Evolutionary conservation across 2,888 invertebrate genomes (phyloP).

Genomic region (Lathronympha strigana): DNA sequence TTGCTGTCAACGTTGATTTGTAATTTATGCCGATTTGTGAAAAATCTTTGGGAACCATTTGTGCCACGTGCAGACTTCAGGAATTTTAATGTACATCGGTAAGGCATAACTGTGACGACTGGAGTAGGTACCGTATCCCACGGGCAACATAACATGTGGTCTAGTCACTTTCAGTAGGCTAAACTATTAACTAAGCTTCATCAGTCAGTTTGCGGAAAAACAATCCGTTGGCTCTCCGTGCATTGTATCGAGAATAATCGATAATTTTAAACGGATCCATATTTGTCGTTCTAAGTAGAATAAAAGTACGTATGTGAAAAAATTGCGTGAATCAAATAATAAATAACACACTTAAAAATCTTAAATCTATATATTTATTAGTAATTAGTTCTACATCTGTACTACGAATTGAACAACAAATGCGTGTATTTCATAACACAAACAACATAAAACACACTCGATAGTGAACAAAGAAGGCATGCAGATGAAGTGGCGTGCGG

Average conservation of each 20-base stretch:
- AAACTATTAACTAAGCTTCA: too few relatives aligned
- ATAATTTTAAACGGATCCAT: neutral
- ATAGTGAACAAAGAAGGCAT: constrained; percentile 38
- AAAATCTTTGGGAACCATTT: too few relatives aligned
- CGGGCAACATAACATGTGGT: too few relatives aligned
- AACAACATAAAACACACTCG: constrained; percentile 16
- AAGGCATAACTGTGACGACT: too few relatives aligned
- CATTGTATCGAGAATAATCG: neutral
- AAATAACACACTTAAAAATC: constrained; percentile 8
- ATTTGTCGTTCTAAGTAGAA: neutral
- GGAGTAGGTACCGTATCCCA: too few relatives aligned
- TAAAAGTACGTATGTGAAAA: neutral
- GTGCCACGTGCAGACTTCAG: too few relatives aligned
- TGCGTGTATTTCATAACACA: constrained; percentile 12
- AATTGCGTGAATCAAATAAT: constrained; percentile 7
- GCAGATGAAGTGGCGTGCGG: constrained; percentile 48
- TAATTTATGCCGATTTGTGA: too few relatives aligned
- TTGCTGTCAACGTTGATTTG: too few relatives aligned
- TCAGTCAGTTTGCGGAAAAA: too few relatives aligned
- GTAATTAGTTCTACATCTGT: constrained; percentile 25
- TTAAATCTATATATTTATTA: constrained; percentile 32
- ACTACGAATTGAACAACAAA: constrained; percentile 22
- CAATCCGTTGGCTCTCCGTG: neutral
- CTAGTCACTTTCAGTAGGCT: too few relatives aligned
- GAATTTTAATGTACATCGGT: too few relatives aligned